Evolutionary conservation across 2,113 vertebrate genomes (phyloP), one percentile per base, ranked within the genome.

Genomic region (Halichoerus grypus): DNA sequence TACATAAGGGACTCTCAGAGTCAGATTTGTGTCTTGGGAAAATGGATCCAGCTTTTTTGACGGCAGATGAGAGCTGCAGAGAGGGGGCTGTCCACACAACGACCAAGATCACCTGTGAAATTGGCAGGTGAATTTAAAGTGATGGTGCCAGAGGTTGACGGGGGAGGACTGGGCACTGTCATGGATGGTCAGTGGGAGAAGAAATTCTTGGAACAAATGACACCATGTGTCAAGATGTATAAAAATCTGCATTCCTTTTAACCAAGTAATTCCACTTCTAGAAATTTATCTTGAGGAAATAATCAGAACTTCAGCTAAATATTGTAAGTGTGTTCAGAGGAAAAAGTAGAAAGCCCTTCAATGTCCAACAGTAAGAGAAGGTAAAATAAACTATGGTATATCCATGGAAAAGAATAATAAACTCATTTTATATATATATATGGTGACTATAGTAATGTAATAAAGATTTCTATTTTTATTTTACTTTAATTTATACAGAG

Each of bases 61-160:
- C 24, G 28, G 39, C 53, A 51, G 39, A 31, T 61, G 19, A 36
- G 72, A 96, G 42, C 22, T 28, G 13, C n/a, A 71, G 26, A n/a
- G 3, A 39, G 59, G 28, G 21, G 7, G 0, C 14, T 26, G 21
- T 39, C 51, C 31, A 2, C 3, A 22, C 31, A 8, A 19, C 0
- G 10, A 28, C 39, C 13, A 51, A 63, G 61, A 18, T 15, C 22
- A n/a, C 33, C 72, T 28, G 5, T 11, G 42, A 28, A 42, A 49
- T 1, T 1, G 13, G 67, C n/a, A 7, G 36, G 10, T 57, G 33
- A 67, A 13, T 80, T 10, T 21, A 46, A 79, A 79, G 71, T 24
- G 53, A 72, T 10, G 0, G 31, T 14, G 9, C 18, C 28, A 7
- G 46, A 67, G 26, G 14, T 46, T 31, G 65, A 14, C 1, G 0